Conservation (phyloP, 2,888 invertebrate genomes). For the Cephus spinipes region DNA sequence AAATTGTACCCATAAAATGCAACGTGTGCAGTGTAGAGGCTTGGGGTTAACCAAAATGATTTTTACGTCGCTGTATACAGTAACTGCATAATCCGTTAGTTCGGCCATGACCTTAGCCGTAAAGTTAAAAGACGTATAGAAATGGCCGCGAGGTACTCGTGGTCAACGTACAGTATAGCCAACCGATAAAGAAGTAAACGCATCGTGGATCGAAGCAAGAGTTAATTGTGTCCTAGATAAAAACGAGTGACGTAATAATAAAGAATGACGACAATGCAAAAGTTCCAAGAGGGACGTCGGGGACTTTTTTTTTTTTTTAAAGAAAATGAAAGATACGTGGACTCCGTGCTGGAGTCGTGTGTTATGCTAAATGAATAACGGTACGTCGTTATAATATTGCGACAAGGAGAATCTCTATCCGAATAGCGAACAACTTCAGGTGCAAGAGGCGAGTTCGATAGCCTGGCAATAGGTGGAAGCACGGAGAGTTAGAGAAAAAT, state of each 20-base stretch:
- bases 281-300: not conserved
- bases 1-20: not conserved
- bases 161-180: not conserved
- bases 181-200: not conserved
- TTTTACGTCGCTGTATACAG: not conserved
- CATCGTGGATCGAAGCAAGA: not conserved
- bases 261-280: not conserved
- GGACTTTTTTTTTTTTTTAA: not conserved
- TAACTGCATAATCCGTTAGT: conserved; percentile 3
- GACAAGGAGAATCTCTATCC: conserved; percentile 5
- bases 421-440: not conserved
- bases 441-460: not conserved
- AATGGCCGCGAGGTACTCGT: not conserved
- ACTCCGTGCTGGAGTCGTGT: conserved; percentile 6
- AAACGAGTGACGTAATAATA: not conserved
- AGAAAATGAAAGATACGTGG: not conserved
- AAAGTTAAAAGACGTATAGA: not conserved
- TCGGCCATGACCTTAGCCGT: conserved; percentile 9
- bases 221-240: not conserved
- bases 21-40: too few relatives aligned
- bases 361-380: conserved; percentile 43
- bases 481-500: not conserved
- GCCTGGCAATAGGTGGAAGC: not conserved
- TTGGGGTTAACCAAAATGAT: not conserved
- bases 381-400: conserved; percentile 21